A percentile compares a stretch with the other conserved stretches of the same genome.
Evolutionary conservation across 2,797 vertebrate species (phyloP).

Genomic region (Prunella strophiata): DNA sequence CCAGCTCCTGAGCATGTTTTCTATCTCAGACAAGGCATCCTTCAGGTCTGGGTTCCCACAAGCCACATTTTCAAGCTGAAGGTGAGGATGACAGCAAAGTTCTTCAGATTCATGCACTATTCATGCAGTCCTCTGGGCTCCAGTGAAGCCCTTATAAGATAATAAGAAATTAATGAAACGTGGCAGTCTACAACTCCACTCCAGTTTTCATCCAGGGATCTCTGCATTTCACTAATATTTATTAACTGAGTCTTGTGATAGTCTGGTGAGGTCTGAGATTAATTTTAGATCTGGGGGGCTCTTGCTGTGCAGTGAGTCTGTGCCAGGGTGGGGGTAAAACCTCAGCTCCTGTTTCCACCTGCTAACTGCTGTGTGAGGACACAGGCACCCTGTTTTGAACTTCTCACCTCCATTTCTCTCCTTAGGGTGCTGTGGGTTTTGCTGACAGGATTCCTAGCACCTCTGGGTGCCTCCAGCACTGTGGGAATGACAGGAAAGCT

Average conservation of each 20-base stretch:
- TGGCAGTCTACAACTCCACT: constrained; percentile 40
- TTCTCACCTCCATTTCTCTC: background rate
- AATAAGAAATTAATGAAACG: constrained; percentile 66
- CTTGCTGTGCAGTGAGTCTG: background rate
- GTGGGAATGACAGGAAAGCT: background rate
- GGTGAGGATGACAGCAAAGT: constrained; percentile 45
- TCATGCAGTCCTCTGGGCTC: constrained; percentile 48
- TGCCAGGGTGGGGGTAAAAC: background rate
- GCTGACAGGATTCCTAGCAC: background rate
- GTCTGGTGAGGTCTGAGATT: background rate
- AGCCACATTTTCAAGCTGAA: background rate
- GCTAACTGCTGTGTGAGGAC: background rate
- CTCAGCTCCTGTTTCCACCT: background rate
- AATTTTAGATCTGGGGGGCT: background rate
- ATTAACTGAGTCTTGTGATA: constrained; percentile 34
- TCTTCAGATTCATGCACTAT: constrained; percentile 58
- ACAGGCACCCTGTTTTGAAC: background rate
- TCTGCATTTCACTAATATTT: constrained; percentile 38
- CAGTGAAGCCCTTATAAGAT: constrained; percentile 55
- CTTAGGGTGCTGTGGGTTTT: background rate
- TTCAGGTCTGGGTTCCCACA: background rate
- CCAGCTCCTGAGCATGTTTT: background rate
- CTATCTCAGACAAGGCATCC: background rate
- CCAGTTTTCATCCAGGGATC: constrained; percentile 29
- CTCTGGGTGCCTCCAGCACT: background rate